These are phyloP conservation scores for Exocentrus adspersus DNA, from an alignment of 2,888 invertebrate genomes.

Conservation along the genomic window DNA sequence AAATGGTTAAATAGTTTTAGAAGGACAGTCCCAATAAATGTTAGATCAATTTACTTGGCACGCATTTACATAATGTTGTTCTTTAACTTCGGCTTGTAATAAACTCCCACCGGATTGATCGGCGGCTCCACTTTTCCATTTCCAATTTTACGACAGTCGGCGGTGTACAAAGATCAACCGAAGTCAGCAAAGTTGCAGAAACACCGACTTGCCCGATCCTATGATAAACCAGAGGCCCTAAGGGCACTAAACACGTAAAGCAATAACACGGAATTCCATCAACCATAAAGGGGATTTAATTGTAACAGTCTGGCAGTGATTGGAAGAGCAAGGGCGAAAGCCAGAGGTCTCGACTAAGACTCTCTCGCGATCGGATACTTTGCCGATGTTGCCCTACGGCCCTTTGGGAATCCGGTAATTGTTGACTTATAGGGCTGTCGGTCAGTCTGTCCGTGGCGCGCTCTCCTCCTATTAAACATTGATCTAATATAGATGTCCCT, in stretches of 20 bases:
- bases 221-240: slow-evolving; percentile 17
- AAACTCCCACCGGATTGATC: background rate
- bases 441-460: slow-evolving; percentile 54
- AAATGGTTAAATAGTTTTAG: no score
- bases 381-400: slow-evolving; percentile 46
- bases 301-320: slow-evolving; percentile 60
- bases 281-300: slow-evolving; percentile 62
- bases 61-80: no score
- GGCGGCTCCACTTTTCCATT: background rate
- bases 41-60: no score
- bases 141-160: background rate
- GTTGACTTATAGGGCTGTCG: slow-evolving; percentile 61
- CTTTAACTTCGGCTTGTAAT: no score
- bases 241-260: slow-evolving; percentile 41
- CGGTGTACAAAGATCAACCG: background rate
- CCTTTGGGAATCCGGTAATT: slow-evolving; percentile 60
- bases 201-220: slow-evolving; percentile 11
- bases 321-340: slow-evolving; percentile 50
- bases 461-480: slow-evolving; percentile 50
- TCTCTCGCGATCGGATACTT: slow-evolving; percentile 51
- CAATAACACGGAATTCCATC: slow-evolving; percentile 60
- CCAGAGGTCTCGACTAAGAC: slow-evolving; percentile 58
- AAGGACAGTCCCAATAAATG: no score
- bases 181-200: slow-evolving; percentile 12
- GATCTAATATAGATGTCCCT: slow-evolving; percentile 53